Evolutionary conservation across 2,888 invertebrate species (phyloP).

Genomic region (Trichopoda pennipes): DNA sequence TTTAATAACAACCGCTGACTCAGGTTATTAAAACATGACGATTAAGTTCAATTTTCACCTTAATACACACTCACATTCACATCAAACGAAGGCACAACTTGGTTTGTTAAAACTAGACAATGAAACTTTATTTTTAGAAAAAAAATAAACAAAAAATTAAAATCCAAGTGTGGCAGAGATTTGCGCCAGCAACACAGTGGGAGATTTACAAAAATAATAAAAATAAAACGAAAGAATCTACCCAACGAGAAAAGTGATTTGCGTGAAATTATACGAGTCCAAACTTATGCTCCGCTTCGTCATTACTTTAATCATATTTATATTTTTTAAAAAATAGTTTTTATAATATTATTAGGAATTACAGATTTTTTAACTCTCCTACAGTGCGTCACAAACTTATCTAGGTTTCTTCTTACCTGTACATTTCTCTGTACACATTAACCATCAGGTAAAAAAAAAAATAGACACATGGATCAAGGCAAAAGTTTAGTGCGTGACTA

Average conservation of each 20-base stretch:
- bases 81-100: neutral
- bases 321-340: neutral
- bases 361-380: too few species aligned
- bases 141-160: too few species aligned
- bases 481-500: constrained; percentile 79
- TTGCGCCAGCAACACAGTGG: constrained; percentile 15
- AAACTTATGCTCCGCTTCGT: too few species aligned
- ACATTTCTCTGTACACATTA: neutral
- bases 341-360: too few species aligned
- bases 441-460: neutral
- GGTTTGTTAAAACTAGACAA: constrained; percentile 39
- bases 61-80: constrained; percentile 2
- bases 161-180: constrained; percentile 36
- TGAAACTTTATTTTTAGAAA: constrained; percentile 23
- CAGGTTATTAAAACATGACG: constrained; percentile 47
- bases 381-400: too few species aligned
- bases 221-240: too few species aligned
- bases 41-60: constrained; percentile 28
- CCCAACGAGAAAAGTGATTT: too few species aligned
- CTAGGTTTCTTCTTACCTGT: neutral
- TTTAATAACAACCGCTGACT: constrained; percentile 46
- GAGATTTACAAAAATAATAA: too few species aligned
- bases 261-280: too few species aligned
- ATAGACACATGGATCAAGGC: constrained; percentile 71
- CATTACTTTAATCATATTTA: too few species aligned